Evolutionary conservation across 1,140 invertebrate genomes (phyloP).

Genomic region (Plutomurus gul): DNA sequence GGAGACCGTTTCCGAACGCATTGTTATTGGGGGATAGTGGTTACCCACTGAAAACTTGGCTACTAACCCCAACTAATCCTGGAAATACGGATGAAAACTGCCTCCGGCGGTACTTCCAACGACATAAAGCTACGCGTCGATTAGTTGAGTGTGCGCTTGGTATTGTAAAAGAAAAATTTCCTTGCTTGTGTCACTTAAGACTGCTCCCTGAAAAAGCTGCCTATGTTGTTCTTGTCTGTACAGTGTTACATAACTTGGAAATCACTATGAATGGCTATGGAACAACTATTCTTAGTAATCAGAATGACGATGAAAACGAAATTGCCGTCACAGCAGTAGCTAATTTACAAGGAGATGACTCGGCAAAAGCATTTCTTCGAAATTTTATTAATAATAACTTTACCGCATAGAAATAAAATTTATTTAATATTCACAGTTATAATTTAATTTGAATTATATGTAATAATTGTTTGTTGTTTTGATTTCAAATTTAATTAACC

Average conservation of each 20-base stretch:
- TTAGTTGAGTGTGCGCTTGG: conserved; percentile 49
- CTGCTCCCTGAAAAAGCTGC: conserved; percentile 22
- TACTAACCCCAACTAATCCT: conserved; percentile 41
- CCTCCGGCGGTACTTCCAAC: neutral
- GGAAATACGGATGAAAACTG: neutral
- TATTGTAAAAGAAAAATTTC: conserved; percentile 53
- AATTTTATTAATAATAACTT: neutral
- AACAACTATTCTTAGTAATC: neutral
- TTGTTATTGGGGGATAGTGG: conserved; percentile 42
- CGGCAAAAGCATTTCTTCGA: neutral
- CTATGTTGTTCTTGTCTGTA: neutral
- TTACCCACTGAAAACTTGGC: conserved; percentile 47
- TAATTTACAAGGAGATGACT: too few species aligned
- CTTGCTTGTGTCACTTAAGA: conserved; percentile 48
- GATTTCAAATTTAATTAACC: too few species aligned
- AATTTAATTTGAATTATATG: too few species aligned
- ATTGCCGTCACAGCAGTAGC: neutral
- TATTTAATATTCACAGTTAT: too few species aligned
- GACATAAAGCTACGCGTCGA: conserved; percentile 46
- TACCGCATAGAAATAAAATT: neutral
- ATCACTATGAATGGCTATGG: neutral
- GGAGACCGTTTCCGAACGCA: conserved; percentile 41
- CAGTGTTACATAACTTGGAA: neutral
- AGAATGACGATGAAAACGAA: neutral
- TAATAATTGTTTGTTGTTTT: too few species aligned